phyloP scores from a whole-genome alignment of 2,113 vertebrate species.

The Patagioenas fasciata region DNA sequence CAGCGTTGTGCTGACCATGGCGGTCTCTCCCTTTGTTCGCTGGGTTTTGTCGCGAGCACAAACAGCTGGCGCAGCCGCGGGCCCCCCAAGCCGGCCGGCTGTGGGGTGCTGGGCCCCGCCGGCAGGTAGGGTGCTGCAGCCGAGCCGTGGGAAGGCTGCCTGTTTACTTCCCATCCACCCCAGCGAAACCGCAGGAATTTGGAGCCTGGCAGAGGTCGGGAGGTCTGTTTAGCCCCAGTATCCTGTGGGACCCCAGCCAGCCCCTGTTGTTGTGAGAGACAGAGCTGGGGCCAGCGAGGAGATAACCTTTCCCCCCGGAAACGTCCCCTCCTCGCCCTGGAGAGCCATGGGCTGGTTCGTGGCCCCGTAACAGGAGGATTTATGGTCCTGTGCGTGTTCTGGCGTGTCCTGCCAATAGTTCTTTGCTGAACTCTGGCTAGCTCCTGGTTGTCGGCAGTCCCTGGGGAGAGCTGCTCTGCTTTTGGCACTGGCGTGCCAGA shows the following conservation, averaged over 20 bases:
- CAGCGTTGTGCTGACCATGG: slow-evolving; percentile 42
- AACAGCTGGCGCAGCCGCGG: background rate
- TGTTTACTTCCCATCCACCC: slow-evolving; percentile 4
- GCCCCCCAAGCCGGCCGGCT: background rate
- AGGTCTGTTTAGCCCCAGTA: background rate
- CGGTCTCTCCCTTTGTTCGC: slow-evolving; percentile 42
- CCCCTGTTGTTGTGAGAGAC: background rate
- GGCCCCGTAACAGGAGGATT: slow-evolving; percentile 30
- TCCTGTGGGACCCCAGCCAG: background rate
- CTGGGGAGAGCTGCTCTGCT: background rate
- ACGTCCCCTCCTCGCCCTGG: background rate
- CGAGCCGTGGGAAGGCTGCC: background rate
- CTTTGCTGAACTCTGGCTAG: slow-evolving; percentile 34
- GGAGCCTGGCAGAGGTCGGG: background rate
- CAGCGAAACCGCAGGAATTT: slow-evolving; percentile 36
- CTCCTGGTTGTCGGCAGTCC: background rate
- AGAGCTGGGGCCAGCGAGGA: background rate
- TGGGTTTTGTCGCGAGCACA: background rate
- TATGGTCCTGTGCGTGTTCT: slow-evolving; percentile 36
- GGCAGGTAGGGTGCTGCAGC: background rate
- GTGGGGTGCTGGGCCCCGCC: background rate
- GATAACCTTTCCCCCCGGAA: slow-evolving; percentile 43
- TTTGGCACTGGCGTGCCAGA: background rate
- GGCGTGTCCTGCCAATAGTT: slow-evolving; percentile 26
- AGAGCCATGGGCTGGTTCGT: background rate